Evolutionary conservation across 2,797 vertebrate species (phyloP), one percentile per base, ranked within the genome.

Genomic region (Alcedo atthis): DNA sequence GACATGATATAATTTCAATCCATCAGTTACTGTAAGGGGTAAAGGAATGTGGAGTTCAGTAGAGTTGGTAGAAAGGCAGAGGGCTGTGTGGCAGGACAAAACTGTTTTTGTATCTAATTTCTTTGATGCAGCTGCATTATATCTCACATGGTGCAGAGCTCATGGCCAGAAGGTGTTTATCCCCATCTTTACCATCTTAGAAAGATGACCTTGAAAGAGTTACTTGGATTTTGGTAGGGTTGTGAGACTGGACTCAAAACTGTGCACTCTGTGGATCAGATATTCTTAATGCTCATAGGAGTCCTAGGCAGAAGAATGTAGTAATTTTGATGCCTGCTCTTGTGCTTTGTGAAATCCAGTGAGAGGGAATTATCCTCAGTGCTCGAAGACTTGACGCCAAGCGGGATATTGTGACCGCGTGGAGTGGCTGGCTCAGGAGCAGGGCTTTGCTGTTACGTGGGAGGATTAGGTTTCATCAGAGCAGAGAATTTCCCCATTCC

Each of bases 401-500:
- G 49, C 63, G 73, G 49, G 32, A 15, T 68, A 13, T 35, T 90
- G 45, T 88, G 91, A 66, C 92, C 78, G 40, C 33, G 84, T 67
- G 45, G 81, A 84, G 77, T 22, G 64, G 26, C 57, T 90, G 68
- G 37, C 58, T 88, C 71, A 93, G 45, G 37, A 48, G 79, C 37
- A 55, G 61, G 20, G 6, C 2, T 89, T 92, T 88, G 80, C 46
- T 84, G 49, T 74, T 90, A n/a, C 28, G 53, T 93, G 71, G 83
- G 87, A 86, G 71, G 70, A 37, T 85, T 67, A 57, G 80, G 55
- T 84, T 94, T 88, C 45, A 73, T 84, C 68, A 68, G 77, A 85
- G 81, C 2, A 1, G 59, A 88, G 49, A 89, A 93, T 93, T 94
- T 94, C 33, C 53, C 45, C 0, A 1, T 90, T 94, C 90, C 71